Evolutionary conservation across 2,113 vertebrate species (phyloP).

Genomic region (Cavia porcellus): DNA sequence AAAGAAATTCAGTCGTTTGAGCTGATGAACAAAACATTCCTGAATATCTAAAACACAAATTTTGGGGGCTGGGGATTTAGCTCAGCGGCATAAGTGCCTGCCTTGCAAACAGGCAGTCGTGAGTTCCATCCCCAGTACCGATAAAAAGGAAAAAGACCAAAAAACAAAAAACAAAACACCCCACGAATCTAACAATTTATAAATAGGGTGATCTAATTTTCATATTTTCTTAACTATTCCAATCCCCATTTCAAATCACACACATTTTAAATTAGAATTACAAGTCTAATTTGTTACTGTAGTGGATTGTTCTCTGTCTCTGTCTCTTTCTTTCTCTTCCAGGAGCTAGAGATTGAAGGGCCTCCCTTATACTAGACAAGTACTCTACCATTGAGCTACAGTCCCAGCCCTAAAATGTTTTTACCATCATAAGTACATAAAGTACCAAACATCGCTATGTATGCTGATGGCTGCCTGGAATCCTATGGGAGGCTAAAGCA

Average conservation of each 20-base stretch:
- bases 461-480: not conserved
- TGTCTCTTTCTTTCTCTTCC: not conserved
- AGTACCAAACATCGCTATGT: not conserved
- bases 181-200: conserved; percentile 15
- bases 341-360: not conserved
- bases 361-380: not conserved
- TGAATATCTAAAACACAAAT: conserved; percentile 1
- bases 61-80: no score
- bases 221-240: conserved; percentile 33
- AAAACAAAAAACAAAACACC: no score
- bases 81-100: no score
- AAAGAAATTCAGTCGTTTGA: conserved; percentile 21
- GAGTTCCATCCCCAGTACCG: no score
- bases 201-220: conserved; percentile 12
- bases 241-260: conserved; percentile 48
- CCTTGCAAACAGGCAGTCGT: no score
- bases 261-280: conserved; percentile 44
- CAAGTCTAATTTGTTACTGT: conserved; percentile 25
- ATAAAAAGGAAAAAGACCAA: no score
- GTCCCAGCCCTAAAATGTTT: not conserved
- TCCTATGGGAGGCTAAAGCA: not conserved
- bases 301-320: not conserved
- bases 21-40: conserved; percentile 49
- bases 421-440: conserved; percentile 7
- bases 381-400: not conserved